Conservation (phyloP, 2,888 invertebrate genomes). For the Clistopyga incitator region DNA sequence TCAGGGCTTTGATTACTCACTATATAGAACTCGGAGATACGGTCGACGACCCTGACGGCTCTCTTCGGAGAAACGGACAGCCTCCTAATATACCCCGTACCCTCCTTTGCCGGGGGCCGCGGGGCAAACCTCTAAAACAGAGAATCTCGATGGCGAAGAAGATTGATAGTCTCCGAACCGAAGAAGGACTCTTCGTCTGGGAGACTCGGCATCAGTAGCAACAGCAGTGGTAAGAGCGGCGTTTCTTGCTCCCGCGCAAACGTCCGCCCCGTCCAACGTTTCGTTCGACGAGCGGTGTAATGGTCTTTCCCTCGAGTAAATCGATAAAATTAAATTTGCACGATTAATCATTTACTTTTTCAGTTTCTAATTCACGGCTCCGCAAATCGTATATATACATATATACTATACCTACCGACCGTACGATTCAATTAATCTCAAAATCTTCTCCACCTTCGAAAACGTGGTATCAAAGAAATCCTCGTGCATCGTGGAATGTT, state of each 20-base stretch:
- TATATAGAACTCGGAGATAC: neutral
- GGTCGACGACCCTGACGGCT: slow-evolving; percentile 34
- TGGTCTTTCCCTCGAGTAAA: slow-evolving; percentile 37
- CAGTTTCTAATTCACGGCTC: slow-evolving; percentile 25
- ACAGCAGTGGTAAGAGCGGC: slow-evolving; percentile 27
- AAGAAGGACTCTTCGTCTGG: slow-evolving; percentile 34
- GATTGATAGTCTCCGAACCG: slow-evolving; percentile 51
- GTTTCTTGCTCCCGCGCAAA: slow-evolving; percentile 52
- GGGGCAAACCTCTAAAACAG: slow-evolving; percentile 52
- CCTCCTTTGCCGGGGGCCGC: slow-evolving; percentile 16
- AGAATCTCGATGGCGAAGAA: slow-evolving; percentile 57
- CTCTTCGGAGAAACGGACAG: slow-evolving; percentile 46
- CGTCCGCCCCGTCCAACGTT: slow-evolving; percentile 43
- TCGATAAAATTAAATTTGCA: slow-evolving; percentile 57
- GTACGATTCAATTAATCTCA: slow-evolving; percentile 30
- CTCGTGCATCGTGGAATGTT: slow-evolving; percentile 21
- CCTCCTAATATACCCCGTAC: slow-evolving; percentile 46
- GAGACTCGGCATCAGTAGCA: slow-evolving; percentile 39
- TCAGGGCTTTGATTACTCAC: slow-evolving; percentile 18
- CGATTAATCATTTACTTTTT: slow-evolving; percentile 48
- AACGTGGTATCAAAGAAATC: slow-evolving; percentile 1
- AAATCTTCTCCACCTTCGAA: neutral
- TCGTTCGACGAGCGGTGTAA: slow-evolving; percentile 50
- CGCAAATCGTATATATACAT: slow-evolving; percentile 25
- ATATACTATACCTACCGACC: neutral